Percentiles rank a stretch among this genome's conserved stretches.
phyloP scores from a whole-genome alignment of 2,888 invertebrate species.

The Dorcus parallelipipedus region DNA sequence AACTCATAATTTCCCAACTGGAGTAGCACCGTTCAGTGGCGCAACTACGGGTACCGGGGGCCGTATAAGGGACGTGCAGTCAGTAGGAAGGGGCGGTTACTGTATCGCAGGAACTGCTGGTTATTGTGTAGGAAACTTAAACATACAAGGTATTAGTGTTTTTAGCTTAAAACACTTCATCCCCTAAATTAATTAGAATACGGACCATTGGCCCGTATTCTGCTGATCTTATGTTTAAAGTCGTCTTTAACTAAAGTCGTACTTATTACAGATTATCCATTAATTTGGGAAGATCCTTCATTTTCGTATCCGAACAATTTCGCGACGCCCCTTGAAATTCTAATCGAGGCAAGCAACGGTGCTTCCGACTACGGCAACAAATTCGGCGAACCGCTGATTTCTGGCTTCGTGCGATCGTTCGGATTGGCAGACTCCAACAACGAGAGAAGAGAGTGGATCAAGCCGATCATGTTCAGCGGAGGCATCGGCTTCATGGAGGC shows the following conservation, averaged over 20 bases:
- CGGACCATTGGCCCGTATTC: too few species aligned
- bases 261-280: conserved; percentile 62
- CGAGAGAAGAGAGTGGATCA: conserved; percentile 84
- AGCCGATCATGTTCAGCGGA: conserved; percentile 98
- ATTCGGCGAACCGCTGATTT: conserved; percentile 93
- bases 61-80: conserved; percentile 90
- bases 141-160: conserved; percentile 85
- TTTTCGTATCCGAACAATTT: conserved; percentile 84
- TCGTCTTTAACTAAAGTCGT: too few species aligned
- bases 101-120: conserved; percentile 96
- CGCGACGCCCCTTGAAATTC: conserved; percentile 83
- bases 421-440: conserved; percentile 65
- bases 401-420: conserved; percentile 89
- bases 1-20: conserved; percentile 98
- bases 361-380: conserved; percentile 99
- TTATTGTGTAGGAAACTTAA: conserved; percentile 91
- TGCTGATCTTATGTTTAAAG: neutral
- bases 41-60: conserved; percentile 98
- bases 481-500: conserved; percentile 91
- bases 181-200: too few species aligned
- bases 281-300: conserved; percentile 80
- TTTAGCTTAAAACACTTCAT: too few species aligned
- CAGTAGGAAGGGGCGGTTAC: conserved; percentile 89
- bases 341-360: conserved; percentile 95
- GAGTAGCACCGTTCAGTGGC: conserved; percentile 96